phyloP scores from a whole-genome alignment of 1,140 invertebrate species.

The Neuroterus valhalla region DNA sequence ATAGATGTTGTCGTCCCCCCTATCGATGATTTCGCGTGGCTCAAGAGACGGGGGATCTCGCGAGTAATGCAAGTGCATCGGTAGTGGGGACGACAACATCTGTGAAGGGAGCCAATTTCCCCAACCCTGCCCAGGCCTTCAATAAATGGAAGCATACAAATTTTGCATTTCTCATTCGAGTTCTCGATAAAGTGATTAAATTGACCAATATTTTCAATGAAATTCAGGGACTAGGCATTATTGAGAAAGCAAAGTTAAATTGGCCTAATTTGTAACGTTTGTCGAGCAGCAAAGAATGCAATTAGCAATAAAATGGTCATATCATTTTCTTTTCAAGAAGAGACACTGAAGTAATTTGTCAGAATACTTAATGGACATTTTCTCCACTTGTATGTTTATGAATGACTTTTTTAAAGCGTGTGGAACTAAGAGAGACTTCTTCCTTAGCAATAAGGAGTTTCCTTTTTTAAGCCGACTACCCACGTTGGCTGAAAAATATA shows the following conservation, averaged over 20 bases:
- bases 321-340: background rate
- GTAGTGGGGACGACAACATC: too few relatives aligned
- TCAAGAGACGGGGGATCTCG: too few relatives aligned
- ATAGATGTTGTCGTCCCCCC: too few relatives aligned
- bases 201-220: background rate
- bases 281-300: background rate
- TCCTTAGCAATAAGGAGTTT: conserved; percentile 9
- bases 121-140: too few relatives aligned
- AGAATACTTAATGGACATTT: conserved; percentile 6
- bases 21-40: too few relatives aligned
- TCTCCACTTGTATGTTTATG: conserved; percentile 17
- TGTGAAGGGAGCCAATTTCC: too few relatives aligned
- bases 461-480: conserved; percentile 28
- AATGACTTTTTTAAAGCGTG: conserved; percentile 19
- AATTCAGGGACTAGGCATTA: background rate
- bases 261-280: background rate
- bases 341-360: conserved; percentile 1
- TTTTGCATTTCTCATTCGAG: too few relatives aligned
- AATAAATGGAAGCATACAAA: too few relatives aligned
- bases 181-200: background rate
- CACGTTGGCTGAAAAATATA: conserved; percentile 30
- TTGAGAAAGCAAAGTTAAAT: too few relatives aligned
- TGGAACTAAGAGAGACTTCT: conserved; percentile 27
- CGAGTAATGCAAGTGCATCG: too few relatives aligned
- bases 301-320: background rate